Evolutionary conservation across 2,797 vertebrate species (phyloP), one percentile per base, ranked within the genome.

Genomic region (Anguilla obscura): DNA sequence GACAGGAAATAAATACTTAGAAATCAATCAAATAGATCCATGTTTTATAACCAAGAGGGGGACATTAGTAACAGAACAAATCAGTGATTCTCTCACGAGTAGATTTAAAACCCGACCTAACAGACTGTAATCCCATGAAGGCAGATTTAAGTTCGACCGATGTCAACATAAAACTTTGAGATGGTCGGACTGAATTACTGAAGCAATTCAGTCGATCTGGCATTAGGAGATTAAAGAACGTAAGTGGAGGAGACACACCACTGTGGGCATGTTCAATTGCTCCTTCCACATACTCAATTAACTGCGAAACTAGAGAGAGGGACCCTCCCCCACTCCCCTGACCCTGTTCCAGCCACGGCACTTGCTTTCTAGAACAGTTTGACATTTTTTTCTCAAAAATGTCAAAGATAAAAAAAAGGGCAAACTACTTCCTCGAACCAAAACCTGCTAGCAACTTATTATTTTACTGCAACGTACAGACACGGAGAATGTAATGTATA

Each of bases 21-120:
- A 56, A 88, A 88, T 88, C 84, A 76, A 79, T 76, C 66, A 45
- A 21, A 30, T 16, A 33, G 88, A 69, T 52, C 66, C 36, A 52
- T 10, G 48, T 86, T 69, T 83, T 86, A 48, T 54, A 9, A 24
- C 79, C 40, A 48, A 2, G 18, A 24, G 21, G 40, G 8, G 18
- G 36, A 10, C 76, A 80, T 45, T 45, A 24, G 40, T 40, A 80
- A 80, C 21, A 21, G 45, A 50, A 50, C 4, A 50, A 82, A 48
- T 48, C 6, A 24, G 45, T 40, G 74, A 1, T 30, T 74, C 71
- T 18, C 33, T 40, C 36, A 79, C 40, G 74, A 40, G 74, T 79
- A 82, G 54, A 10, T 50, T 80, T 79, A 12, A 83, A 80, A n/a
- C 33, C 56, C 52, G 24, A 79, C 52, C 54, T n/a, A 82, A 50